Evolutionary conservation across 2,888 invertebrate genomes (phyloP).

Genomic region (Omphaloscelis lunosa): DNA sequence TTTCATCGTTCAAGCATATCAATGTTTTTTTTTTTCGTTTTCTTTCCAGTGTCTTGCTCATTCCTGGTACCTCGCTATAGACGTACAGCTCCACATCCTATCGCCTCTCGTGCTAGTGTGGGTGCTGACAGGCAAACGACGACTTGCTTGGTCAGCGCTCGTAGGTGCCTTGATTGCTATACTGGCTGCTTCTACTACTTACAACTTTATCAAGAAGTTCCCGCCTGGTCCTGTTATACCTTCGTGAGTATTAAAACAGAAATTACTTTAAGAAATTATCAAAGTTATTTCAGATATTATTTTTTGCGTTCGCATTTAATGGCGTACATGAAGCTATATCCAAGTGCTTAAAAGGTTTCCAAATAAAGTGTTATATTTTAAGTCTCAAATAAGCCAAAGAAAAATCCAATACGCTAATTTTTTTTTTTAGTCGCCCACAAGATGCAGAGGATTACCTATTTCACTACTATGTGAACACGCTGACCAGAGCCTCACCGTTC

Average conservation of each 20-base stretch:
- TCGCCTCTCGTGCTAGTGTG: conserved; percentile 81
- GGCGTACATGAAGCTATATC: neutral
- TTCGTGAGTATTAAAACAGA: conserved; percentile 70
- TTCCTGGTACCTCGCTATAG: conserved; percentile 83
- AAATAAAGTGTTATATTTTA: neutral
- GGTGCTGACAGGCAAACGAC: conserved; percentile 72
- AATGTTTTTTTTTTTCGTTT: neutral
- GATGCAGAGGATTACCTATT: conserved; percentile 62
- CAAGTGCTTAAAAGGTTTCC: neutral
- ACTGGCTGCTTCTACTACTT: conserved; percentile 71
- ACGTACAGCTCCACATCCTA: conserved; percentile 81
- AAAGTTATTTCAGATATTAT: neutral
- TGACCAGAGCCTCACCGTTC: conserved; percentile 79
- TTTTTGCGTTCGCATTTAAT: neutral
- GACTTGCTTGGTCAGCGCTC: conserved; percentile 75
- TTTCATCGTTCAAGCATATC: neutral
- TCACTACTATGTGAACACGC: conserved; percentile 77
- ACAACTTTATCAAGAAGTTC: conserved; percentile 74
- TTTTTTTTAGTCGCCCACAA: conserved; percentile 54
- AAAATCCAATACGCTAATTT: neutral
- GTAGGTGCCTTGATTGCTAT: conserved; percentile 65
- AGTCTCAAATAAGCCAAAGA: neutral
- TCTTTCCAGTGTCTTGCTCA: conserved; percentile 80
- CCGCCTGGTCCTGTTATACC: conserved; percentile 68
- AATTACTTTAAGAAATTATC: neutral